Evolutionary conservation across 2,113 vertebrate species (phyloP).

Genomic region (Trichechus manatus): DNA sequence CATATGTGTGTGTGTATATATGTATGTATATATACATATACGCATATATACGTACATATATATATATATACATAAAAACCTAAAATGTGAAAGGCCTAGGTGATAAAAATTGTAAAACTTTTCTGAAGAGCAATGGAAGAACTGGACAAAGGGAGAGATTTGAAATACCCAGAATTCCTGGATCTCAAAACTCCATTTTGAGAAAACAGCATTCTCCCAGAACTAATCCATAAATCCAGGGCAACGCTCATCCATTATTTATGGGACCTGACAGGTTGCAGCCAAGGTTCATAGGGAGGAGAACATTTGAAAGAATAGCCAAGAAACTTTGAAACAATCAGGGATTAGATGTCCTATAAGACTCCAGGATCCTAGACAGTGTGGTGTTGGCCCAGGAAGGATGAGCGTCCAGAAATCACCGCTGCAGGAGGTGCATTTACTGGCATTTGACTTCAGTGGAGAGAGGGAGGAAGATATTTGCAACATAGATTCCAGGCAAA

Average conservation of each 20-base stretch:
- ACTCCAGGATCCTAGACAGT: rapidly evolving
- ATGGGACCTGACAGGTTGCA: neutral
- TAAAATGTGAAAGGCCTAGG: neutral
- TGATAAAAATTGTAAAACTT: neutral
- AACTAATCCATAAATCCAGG: neutral
- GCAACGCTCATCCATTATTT: neutral
- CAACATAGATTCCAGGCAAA: neutral
- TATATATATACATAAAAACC: neutral
- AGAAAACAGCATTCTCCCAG: neutral
- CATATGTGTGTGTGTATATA: no score
- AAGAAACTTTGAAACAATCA: neutral
- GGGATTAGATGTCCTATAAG: neutral
- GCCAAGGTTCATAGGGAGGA: no score
- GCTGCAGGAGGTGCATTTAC: rapidly evolving
- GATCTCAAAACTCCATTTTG: neutral
- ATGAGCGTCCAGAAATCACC: rapidly evolving
- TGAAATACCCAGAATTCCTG: neutral
- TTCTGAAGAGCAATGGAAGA: neutral
- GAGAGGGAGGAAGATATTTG: rapidly evolving
- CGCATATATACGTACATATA: no score
- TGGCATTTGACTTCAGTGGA: neutral
- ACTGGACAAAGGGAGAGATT: neutral
- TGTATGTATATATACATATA: no score
- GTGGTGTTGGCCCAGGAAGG: neutral
- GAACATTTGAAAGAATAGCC: neutral